Evolutionary conservation across 64 coral and sea anemone genomes (phyloP), one percentile per base, ranked within the genome.

Genomic region (Stylophora pistillata): DNA sequence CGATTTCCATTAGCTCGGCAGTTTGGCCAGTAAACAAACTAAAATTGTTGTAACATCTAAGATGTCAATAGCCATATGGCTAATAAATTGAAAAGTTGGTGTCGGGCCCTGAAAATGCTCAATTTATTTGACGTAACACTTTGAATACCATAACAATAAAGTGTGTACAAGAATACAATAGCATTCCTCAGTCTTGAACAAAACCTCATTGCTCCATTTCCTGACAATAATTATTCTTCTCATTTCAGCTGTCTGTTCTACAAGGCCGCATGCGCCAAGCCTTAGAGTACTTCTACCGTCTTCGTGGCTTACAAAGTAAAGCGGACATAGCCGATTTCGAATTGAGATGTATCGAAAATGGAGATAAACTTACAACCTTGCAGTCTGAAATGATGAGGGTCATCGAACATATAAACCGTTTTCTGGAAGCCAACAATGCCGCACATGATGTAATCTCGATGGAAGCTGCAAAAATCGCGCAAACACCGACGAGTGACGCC

Each of bases 371-470:
- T 12, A 77, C 84, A 3, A 65, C 70, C 13, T 60, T 99, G 53
- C 93, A 99, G 59, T 89, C 87, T 62, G 97, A 95, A 78, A 93
- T 99, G 90, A 88, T 92, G 87, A 89, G 74, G 30, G 90, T 99
- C 15, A 95, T 99, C 34, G 84, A 95, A 73, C 90, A 93, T 15
- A 99, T 99, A 53, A 99, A 90, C 72, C 94, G 91, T 21, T 99
- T 99, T 73, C 77, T 99, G 30, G 90, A 99, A 63, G 93, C 89
- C 14, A 95, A 95, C 37, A 95, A 95, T 34, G 91, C 93, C 9
- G 88, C 93, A 26, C 97, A 99, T 86, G 68, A 90, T 56, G 88
- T 88, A 14, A 95, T 95, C 34, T 99, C 97, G 20, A 34, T 90
- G 37, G 90, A 99, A 58, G 90, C 97, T 21, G 90, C 87, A 60